Conservation (phyloP, 2,797 vertebrate genomes). For the Phrynocephalus guinanensis region DNA sequence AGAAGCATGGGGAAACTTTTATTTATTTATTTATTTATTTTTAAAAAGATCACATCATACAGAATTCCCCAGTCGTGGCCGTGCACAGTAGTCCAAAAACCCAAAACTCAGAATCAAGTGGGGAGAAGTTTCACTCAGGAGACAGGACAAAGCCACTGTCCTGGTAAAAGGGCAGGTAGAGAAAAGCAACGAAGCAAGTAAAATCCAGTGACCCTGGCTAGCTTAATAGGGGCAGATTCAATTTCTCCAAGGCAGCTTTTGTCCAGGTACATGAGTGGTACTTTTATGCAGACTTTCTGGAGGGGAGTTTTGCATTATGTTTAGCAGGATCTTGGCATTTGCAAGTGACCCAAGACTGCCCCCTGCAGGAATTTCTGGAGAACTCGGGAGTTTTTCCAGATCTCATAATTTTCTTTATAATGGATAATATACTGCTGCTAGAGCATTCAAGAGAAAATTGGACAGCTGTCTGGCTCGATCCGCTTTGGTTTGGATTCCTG, state of each 20-base stretch:
- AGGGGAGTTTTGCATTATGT: background rate
- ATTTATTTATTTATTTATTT: too few relatives aligned
- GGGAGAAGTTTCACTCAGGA: background rate
- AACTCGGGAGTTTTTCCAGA: background rate
- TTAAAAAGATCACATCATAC: too few relatives aligned
- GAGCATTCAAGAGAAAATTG: too few relatives aligned
- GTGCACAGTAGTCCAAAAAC: too few relatives aligned
- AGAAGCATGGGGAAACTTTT: too few relatives aligned
- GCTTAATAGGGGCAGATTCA: background rate
- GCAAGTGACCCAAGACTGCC: slow-evolving; percentile 63
- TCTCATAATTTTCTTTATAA: background rate
- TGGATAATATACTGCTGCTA: too few relatives aligned
- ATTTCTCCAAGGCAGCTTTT: background rate
- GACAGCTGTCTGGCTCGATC: too few relatives aligned
- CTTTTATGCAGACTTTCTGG: background rate
- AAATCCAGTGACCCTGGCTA: background rate
- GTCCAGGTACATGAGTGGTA: too few relatives aligned
- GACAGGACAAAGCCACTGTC: background rate
- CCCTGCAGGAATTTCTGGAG: slow-evolving; percentile 60
- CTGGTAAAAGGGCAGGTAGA: background rate
- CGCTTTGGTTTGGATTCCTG: too few relatives aligned
- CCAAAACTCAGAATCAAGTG: background rate
- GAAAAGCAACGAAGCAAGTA: background rate
- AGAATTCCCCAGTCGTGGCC: too few relatives aligned
- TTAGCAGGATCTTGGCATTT: fast-evolving